These are phyloP conservation scores for Vanessa cardui DNA, from an alignment of 2,888 invertebrate genomes.

Conservation along the genomic window DNA sequence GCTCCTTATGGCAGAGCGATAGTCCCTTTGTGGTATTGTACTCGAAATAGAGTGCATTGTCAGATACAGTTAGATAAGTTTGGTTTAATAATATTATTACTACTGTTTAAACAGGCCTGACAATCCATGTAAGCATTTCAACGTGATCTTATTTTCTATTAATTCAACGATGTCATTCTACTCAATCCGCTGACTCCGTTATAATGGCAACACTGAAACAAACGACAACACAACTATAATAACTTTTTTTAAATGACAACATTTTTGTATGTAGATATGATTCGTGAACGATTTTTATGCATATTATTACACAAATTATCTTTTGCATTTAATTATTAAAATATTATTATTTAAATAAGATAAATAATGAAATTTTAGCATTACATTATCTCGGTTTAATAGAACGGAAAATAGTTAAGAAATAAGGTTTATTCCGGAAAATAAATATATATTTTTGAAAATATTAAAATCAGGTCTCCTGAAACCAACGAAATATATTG, in stretches of 20 bases:
- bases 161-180: slow-evolving; percentile 3
- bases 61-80: slow-evolving; percentile 18
- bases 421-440: too few species aligned
- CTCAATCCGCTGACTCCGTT: neutral
- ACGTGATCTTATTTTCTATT: neutral
- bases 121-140: neutral
- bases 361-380: too few species aligned
- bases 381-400: too few species aligned
- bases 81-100: neutral
- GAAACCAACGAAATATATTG: neutral
- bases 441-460: too few species aligned
- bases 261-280: neutral
- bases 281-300: neutral
- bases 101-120: slow-evolving; percentile 10
- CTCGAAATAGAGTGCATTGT: slow-evolving; percentile 10
- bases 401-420: too few species aligned
- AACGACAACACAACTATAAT: too few species aligned
- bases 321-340: too few species aligned
- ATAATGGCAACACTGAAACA: neutral
- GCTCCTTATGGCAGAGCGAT: slow-evolving; percentile 30
- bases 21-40: slow-evolving; percentile 16
- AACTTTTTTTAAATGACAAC: neutral
- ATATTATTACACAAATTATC: too few species aligned
- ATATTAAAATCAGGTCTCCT: neutral
- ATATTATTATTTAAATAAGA: too few species aligned